Percentiles rank a stretch among this genome's conserved stretches.
Evolutionary conservation across 92 coral and sea anemone genomes (phyloP).

Genomic region (Zoanthus gigantus): DNA sequence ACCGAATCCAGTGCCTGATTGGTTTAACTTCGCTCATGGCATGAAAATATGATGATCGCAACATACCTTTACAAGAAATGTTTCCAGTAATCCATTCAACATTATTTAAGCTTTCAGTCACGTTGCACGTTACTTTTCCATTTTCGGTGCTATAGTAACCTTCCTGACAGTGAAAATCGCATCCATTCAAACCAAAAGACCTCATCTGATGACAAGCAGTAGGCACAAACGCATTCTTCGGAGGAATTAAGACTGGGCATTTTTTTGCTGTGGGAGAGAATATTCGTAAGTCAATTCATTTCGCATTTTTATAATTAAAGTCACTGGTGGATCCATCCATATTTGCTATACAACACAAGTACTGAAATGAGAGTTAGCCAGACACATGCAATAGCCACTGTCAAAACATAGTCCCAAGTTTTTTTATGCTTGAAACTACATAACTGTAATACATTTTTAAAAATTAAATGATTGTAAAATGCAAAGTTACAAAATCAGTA

Average conservation of each 20-base stretch:
- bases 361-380: too few species aligned
- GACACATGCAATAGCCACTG: too few species aligned
- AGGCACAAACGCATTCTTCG: neutral
- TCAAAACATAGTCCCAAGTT: too few species aligned
- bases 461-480: too few species aligned
- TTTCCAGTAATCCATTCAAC: slow-evolving; percentile 57
- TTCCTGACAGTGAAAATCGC: slow-evolving; percentile 50
- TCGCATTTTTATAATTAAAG: neutral
- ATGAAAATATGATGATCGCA: too few species aligned
- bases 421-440: too few species aligned
- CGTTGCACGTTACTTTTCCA: slow-evolving; percentile 46
- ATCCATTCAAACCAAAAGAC: slow-evolving; percentile 55
- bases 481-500: too few species aligned
- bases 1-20: too few species aligned
- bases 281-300: neutral
- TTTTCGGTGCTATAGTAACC: slow-evolving; percentile 52
- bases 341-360: too few species aligned
- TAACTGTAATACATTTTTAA: too few species aligned
- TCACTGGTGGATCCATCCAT: neutral
- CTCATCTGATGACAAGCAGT: slow-evolving; percentile 35
- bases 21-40: too few species aligned
- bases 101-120: slow-evolving; percentile 25
- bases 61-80: slow-evolving; percentile 62
- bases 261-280: slow-evolving; percentile 40
- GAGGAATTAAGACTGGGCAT: slow-evolving; percentile 32